Evolutionary conservation across 1,140 invertebrate species (phyloP).

Genomic region (honey bee (Apis mellifera)): DNA sequence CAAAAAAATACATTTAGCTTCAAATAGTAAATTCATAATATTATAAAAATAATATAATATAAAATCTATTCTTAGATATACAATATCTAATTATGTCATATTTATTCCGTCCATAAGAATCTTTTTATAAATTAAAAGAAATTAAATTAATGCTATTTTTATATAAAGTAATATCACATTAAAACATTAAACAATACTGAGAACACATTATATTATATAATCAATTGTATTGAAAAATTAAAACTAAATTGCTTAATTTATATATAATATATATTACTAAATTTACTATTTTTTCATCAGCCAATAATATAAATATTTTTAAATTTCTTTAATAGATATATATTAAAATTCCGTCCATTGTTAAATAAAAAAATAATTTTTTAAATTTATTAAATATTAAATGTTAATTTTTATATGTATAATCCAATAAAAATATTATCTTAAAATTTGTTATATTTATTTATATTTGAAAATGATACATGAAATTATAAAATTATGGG

Average conservation of each 20-base stretch:
- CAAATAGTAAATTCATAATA: no score
- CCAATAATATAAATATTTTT: background rate
- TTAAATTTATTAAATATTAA: slow-evolving; percentile 12
- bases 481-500: background rate
- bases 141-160: background rate
- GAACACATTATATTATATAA: no score
- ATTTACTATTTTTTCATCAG: background rate
- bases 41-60: no score
- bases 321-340: background rate
- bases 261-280: background rate
- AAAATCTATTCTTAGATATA: background rate
- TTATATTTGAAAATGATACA: background rate
- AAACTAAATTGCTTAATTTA: background rate
- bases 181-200: background rate
- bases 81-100: background rate
- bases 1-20: no score
- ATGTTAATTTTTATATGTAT: background rate
- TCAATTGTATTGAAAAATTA: background rate
- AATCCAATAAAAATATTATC: slow-evolving; percentile 7
- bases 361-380: background rate
- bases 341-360: slow-evolving; percentile 44
- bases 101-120: slow-evolving; percentile 22
- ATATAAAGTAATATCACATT: background rate
- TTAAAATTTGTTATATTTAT: background rate
- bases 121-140: background rate